A percentile compares a stretch with the other conserved stretches of the same genome.
phyloP scores from a whole-genome alignment of 2,888 invertebrate genomes.

The Leptopilina drosophilae region DNA sequence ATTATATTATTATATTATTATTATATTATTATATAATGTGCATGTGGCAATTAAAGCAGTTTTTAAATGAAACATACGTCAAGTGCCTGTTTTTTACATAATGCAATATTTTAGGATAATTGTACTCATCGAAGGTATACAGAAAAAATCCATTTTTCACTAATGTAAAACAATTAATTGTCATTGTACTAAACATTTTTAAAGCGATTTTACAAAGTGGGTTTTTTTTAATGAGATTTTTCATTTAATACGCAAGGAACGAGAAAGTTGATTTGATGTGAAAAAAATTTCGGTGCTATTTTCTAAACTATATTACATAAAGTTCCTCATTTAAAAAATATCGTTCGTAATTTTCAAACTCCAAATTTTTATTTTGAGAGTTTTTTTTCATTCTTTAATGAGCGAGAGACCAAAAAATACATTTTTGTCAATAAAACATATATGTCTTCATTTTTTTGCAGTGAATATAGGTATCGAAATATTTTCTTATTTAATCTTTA shows the following conservation, averaged over 20 bases:
- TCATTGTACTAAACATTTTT: constrained; percentile 34
- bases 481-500: not conserved
- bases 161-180: constrained; percentile 20
- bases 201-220: constrained; percentile 30
- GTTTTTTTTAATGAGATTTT: constrained; percentile 6
- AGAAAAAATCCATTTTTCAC: constrained; percentile 33
- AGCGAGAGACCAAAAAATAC: constrained; percentile 25
- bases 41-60: constrained; percentile 39
- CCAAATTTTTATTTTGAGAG: constrained; percentile 5
- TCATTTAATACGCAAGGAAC: not conserved
- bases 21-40: constrained; percentile 24
- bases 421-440: constrained; percentile 11
- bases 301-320: not conserved
- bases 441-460: too few relatives aligned
- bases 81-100: constrained; percentile 40
- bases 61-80: constrained; percentile 38
- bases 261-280: constrained; percentile 19
- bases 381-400: not conserved
- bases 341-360: not conserved
- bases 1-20: constrained; percentile 2
- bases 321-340: constrained; percentile 25
- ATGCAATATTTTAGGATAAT: constrained; percentile 38
- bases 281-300: constrained; percentile 33
- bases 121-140: constrained; percentile 37
- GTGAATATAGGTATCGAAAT: too few relatives aligned